Evolutionary conservation across 2,797 vertebrate species (phyloP), one percentile per base, ranked within the genome.

Genomic region (Zonotrichia albicollis): DNA sequence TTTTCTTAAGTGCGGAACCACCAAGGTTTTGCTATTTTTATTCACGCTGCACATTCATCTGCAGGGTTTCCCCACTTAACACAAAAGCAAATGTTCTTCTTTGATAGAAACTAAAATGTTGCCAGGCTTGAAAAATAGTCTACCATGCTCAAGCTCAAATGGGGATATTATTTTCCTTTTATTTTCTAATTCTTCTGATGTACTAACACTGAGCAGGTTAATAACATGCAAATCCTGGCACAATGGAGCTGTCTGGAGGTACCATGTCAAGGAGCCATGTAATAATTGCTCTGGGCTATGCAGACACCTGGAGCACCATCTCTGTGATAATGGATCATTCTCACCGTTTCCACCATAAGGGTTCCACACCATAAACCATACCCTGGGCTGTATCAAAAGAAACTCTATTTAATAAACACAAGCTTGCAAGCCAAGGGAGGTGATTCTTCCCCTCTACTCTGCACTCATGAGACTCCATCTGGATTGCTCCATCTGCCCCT

Each of bases 211-310:
- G 42, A 75, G 54, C 72, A 94, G 81, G 78, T 94, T 96, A 95
- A 94, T 83, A 91, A 84, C 34, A 91, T 89, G 87, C 77, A 94
- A 94, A 95, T 87, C 94, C 88, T 82, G 75, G 77, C 88, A 93
- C 77, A 88, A 74, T 68, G 74, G 75, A 91, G 57, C 68, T 94
- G 40, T 89, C 87, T 91, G 84, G 77, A 89, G 75, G 54, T 94
- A 75, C 80, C 80, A 89, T 42, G 86, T 87, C 81, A 94, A 91
- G 86, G 46, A 71, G n/a, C 60, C 54, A 36, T 42, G 17, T 66
- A 80, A 54, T 93, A 84, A 93, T 75, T 80, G 46, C 84, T 94
- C 65, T 10, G 3, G 74, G 86, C 77, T 80, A 65, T 36, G 20
- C 54, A 71, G 60, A 65, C 77, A 94, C 80, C 80, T 94, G 91